Base-by-base conservation (phyloP, 1,140 invertebrate species). In the Monochamus saltuarius region DNA sequence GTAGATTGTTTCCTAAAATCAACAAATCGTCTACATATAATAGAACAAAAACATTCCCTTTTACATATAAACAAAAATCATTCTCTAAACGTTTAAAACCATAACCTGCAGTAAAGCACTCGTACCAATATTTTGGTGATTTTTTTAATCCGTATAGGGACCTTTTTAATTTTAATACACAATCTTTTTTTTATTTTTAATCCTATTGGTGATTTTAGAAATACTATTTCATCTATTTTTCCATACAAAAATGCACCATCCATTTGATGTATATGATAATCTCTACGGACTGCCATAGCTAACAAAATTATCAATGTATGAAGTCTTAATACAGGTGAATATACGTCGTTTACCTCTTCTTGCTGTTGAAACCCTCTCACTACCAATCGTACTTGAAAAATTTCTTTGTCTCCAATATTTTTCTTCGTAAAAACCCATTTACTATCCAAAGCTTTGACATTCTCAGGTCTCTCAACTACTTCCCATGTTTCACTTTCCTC, bases 201-300 rank as follows among this genome's bases (percentile, higher is more conserved):
- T 38, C 67, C 73, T 53, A 64, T 39, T 35, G 77, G 77, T 58
- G 70, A 64, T 54, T 68, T 60, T 66, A 78, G 71, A 60, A 71
- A 78, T 19, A 78, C 64, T 38, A 72, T 62, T 60, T 74, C 70
- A 38, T 76, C 49, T 14, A 80, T 43, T 36, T 66, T 58, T 7
- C 73, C 74, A 61, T 79, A 58, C 7, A 79, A 64, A n/a, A 65
- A 78, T 79, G 1, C 72, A 75, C 9, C 73, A 64, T 79, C 79
- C 57, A 78, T 68, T 59, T 79, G 77, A 7, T 64, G 13, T 10
- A 79, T 56, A n/a, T 63, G 3, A 16, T 59, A 63, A 8, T 56
- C 14, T 16, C 34, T 55, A 46, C 59, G 37, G 60, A 40, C 51
- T 9, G 43, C 60, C 9, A 64, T 22, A 38, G 49, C 7, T 40